phyloP scores from a whole-genome alignment of 2,113 vertebrate genomes.

The Pardalotus punctatus region DNA sequence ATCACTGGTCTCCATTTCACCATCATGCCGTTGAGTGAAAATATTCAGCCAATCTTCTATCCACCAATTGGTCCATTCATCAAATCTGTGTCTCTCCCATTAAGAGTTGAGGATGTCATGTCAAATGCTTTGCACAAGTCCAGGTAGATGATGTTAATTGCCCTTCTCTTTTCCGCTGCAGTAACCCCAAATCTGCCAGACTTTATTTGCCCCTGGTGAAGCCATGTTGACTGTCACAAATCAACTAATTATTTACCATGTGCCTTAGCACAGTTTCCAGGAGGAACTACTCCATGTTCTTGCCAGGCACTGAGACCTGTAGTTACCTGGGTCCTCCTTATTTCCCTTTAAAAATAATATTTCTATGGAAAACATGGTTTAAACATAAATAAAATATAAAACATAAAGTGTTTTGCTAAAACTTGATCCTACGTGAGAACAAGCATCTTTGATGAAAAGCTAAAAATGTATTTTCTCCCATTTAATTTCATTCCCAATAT shows the following conservation, averaged over 20 bases:
- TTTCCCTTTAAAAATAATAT: neutral
- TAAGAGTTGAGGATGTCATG: neutral
- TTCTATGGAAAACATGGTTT: neutral
- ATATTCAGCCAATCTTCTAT: neutral
- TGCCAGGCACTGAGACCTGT: neutral
- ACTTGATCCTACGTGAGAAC: fast-evolving
- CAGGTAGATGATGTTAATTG: neutral
- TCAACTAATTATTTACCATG: neutral
- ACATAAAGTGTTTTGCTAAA: neutral
- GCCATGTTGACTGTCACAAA: neutral
- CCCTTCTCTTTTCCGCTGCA: neutral
- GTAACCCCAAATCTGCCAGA: neutral
- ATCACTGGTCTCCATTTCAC: neutral
- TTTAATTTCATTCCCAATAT: neutral
- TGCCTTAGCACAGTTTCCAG: neutral
- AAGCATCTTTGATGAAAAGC: neutral
- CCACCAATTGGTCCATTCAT: fast-evolving
- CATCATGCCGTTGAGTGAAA: fast-evolving
- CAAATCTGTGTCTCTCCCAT: neutral
- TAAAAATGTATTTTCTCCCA: neutral
- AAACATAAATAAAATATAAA: neutral
- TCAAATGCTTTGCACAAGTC: neutral
- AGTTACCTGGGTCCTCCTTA: neutral
- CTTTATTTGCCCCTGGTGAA: neutral
- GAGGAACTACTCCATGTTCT: neutral